Percentiles rank a stretch among this genome's conserved stretches.
phyloP scores from a whole-genome alignment of 2,888 invertebrate genomes.

The Copidosoma aretas region DNA sequence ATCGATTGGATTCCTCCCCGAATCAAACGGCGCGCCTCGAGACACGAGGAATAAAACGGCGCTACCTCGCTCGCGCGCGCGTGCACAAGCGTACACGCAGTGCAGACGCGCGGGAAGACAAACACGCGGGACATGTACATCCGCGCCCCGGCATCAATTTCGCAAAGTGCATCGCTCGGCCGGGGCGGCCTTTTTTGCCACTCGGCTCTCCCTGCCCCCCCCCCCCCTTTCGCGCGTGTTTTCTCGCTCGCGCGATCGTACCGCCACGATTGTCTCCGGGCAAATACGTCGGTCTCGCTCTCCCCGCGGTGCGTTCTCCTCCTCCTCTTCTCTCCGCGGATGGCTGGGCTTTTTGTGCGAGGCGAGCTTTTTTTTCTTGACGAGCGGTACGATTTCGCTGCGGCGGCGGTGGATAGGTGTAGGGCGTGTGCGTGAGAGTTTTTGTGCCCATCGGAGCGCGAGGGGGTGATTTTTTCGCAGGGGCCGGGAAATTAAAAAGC shows the following conservation, averaged over 20 bases:
- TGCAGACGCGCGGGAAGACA: not conserved
- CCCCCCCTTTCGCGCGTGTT: not conserved
- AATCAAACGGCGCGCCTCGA: slow-evolving; percentile 5
- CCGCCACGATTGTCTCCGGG: slow-evolving; percentile 18
- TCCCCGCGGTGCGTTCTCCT: not conserved
- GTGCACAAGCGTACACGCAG: not conserved
- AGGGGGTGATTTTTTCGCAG: slow-evolving; percentile 20
- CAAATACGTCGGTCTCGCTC: not conserved
- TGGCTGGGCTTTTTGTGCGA: slow-evolving; percentile 7
- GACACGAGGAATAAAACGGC: not conserved
- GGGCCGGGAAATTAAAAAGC: slow-evolving; percentile 21
- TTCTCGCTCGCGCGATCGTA: not conserved
- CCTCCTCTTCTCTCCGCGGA: not conserved
- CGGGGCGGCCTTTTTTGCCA: slow-evolving; percentile 5
- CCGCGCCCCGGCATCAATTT: slow-evolving; percentile 36
- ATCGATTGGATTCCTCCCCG: slow-evolving; percentile 31
- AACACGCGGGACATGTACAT: not conserved
- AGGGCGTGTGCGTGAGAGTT: not conserved
- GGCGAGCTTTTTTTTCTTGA: not conserved
- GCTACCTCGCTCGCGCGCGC: slow-evolving; percentile 18
- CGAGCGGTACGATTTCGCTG: slow-evolving; percentile 16
- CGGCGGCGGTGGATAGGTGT: not conserved
- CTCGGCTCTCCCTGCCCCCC: not conserved
- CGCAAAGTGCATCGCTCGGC: slow-evolving; percentile 24
- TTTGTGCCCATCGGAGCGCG: not conserved